A percentile compares a stretch with the other conserved stretches of the same genome.
Evolutionary conservation across 2,797 vertebrate species (phyloP).

Genomic region (Tokudaia muenninki): DNA sequence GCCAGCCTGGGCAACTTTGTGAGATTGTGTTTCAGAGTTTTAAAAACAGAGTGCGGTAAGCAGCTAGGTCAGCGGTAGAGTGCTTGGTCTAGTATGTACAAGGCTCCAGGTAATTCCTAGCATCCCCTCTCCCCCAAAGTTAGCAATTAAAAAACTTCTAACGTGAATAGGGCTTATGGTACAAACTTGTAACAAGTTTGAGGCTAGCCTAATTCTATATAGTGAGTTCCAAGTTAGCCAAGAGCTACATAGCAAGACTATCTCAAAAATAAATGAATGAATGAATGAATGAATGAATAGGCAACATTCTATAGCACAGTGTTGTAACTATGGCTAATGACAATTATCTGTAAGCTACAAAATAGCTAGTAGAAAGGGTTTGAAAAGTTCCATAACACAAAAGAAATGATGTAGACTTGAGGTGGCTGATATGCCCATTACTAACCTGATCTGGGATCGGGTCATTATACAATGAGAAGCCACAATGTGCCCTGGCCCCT

Average conservation of each 20-base stretch:
- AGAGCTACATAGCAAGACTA: neutral
- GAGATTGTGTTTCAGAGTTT: neutral
- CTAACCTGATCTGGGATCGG: neutral
- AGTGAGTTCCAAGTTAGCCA: neutral
- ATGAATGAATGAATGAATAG: neutral
- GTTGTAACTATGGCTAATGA: neutral
- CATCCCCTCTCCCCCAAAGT: neutral
- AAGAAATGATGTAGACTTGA: neutral
- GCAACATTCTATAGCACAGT: neutral
- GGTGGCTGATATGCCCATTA: too few relatives aligned
- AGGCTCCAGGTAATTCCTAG: neutral
- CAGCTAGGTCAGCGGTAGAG: neutral
- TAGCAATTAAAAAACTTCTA: neutral
- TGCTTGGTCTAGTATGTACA: neutral
- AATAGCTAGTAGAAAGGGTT: neutral
- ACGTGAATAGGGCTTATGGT: neutral
- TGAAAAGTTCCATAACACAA: neutral
- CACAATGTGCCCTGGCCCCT: neutral
- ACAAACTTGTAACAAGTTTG: neutral
- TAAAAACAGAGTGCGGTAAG: neutral
- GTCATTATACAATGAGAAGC: neutral
- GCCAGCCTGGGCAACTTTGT: neutral
- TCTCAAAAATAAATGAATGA: neutral
- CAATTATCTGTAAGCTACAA: neutral
- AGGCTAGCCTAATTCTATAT: neutral